Conservation (phyloP, 2,113 vertebrate species). For the Marmota flaviventris region DNA sequence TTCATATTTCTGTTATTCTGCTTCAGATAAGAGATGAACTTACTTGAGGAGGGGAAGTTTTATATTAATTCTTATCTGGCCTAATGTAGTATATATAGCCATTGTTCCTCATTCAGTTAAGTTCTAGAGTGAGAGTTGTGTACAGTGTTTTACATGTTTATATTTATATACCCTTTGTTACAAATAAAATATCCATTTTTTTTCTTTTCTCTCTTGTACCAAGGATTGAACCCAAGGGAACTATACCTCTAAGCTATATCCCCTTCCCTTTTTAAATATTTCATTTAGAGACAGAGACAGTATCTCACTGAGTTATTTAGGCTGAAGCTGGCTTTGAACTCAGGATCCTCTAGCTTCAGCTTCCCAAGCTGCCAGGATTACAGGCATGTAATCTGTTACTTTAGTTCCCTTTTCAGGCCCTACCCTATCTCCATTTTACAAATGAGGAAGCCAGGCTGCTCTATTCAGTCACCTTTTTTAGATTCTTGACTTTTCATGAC, state of each 20-base stretch:
- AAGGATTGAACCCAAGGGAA: neutral
- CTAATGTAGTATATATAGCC: neutral
- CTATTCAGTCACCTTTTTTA: neutral
- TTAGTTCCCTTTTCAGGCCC: too few relatives aligned
- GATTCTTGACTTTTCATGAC: neutral
- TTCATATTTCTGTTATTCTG: conserved; percentile 20
- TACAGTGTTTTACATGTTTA: conserved; percentile 2
- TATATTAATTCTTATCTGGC: neutral
- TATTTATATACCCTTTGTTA: conserved; percentile 26
- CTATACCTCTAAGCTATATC: neutral
- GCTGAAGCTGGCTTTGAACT: neutral
- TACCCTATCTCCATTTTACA: too few relatives aligned
- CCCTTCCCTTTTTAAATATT: too few relatives aligned
- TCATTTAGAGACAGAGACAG: neutral
- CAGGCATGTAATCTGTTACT: neutral
- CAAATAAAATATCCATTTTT: neutral
- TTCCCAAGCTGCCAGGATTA: neutral
- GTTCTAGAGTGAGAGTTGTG: neutral
- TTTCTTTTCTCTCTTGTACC: neutral
- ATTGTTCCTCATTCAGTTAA: neutral
- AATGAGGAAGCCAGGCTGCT: neutral
- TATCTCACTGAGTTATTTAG: neutral
- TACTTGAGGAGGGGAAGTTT: conserved; percentile 6
- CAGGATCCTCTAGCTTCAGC: neutral
- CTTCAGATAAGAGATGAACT: neutral